Evolutionary conservation across 92 coral and sea anemone genomes (phyloP).

Genomic region (Parazoanthus swiftii): DNA sequence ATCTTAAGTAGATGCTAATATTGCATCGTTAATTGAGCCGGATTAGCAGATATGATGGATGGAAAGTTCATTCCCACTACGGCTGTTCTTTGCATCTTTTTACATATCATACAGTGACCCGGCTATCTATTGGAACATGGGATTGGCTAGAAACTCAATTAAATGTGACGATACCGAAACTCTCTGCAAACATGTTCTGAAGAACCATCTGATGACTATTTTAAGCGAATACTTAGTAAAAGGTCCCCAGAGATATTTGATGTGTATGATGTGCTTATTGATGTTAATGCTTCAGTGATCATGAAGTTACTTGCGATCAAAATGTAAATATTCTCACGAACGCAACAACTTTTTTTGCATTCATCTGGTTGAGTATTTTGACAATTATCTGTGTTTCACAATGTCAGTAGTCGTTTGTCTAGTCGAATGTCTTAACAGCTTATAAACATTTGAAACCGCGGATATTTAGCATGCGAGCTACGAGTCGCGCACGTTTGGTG

Average conservation of each 20-base stretch:
- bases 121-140: too few relatives aligned
- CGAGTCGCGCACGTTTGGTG: background rate
- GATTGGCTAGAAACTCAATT: too few relatives aligned
- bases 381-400: background rate
- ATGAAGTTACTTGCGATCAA: background rate
- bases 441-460: background rate
- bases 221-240: too few relatives aligned
- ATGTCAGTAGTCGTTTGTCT: background rate
- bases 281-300: background rate
- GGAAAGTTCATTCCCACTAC: background rate
- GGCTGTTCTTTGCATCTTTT: too few relatives aligned
- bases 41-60: background rate
- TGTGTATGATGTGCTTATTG: background rate
- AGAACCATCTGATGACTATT: too few relatives aligned
- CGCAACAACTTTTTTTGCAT: background rate
- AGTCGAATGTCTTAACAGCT: background rate
- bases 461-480: background rate
- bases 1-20: too few relatives aligned
- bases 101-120: too few relatives aligned
- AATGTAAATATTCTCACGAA: background rate
- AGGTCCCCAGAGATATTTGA: background rate
- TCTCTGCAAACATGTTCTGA: background rate
- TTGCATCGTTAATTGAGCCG: background rate
- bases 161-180: background rate
- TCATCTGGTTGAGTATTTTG: background rate